phyloP scores from a whole-genome alignment of 2,888 invertebrate species.

The Iselma pallidipennis region DNA sequence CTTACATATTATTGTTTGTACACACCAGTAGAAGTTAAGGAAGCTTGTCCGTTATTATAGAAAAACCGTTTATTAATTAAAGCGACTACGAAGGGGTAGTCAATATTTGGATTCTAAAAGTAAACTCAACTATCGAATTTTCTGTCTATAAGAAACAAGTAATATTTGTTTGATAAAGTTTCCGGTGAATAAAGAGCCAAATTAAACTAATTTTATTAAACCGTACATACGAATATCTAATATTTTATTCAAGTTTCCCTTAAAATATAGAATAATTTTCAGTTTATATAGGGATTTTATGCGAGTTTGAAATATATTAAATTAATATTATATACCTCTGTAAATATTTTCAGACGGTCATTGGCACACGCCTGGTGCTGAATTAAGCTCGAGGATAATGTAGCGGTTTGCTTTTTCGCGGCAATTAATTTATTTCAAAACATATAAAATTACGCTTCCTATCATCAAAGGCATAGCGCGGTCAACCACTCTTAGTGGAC shows the following conservation, averaged over 20 bases:
- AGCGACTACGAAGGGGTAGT: neutral
- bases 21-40: neutral
- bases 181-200: no score
- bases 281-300: no score
- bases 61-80: neutral
- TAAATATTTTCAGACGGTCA: neutral
- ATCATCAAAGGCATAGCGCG: slow-evolving; percentile 20
- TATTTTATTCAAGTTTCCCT: no score
- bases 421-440: slow-evolving; percentile 24
- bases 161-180: no score
- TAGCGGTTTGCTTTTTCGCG: slow-evolving; percentile 13
- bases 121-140: neutral
- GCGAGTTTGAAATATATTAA: no score
- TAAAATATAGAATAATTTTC: no score
- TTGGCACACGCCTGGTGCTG: neutral
- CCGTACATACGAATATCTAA: no score
- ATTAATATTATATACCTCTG: no score
- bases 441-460: slow-evolving; percentile 17
- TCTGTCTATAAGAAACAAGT: no score
- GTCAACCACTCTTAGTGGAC: slow-evolving; percentile 22
- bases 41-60: neutral
- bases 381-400: neutral
- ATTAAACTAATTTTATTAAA: no score
- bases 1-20: neutral
- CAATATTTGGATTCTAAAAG: neutral